These are phyloP conservation scores for Amniataba percoides DNA, from an alignment of 2,797 vertebrate species.

Conservation along the genomic window DNA sequence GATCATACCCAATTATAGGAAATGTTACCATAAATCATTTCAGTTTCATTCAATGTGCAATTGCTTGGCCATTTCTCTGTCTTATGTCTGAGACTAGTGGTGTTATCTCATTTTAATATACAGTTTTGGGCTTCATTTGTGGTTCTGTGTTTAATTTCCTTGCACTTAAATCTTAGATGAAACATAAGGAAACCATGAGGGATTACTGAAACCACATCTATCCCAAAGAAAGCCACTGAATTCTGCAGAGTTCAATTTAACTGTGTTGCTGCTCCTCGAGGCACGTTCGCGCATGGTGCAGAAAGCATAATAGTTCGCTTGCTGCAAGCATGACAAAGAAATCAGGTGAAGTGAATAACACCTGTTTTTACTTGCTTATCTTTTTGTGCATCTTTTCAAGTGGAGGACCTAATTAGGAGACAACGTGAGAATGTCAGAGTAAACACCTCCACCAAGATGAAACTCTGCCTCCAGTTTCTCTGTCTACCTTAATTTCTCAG, in stretches of 20 bases:
- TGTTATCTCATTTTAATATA: neutral
- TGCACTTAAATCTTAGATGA: neutral
- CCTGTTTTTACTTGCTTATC: slow-evolving; percentile 7
- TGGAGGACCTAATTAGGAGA: slow-evolving; percentile 60
- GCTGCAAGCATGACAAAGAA: slow-evolving; percentile 29
- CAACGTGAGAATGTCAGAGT: slow-evolving; percentile 31
- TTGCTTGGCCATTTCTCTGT: neutral
- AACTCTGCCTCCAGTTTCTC: slow-evolving; percentile 25
- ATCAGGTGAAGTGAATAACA: slow-evolving; percentile 43
- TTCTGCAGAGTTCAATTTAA: slow-evolving; percentile 21
- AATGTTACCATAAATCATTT: slow-evolving; percentile 36
- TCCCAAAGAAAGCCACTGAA: slow-evolving; percentile 9
- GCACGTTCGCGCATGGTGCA: neutral
- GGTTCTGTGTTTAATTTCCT: neutral
- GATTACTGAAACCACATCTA: slow-evolving; percentile 7
- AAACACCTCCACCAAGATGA: slow-evolving; percentile 41
- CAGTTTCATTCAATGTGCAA: slow-evolving; percentile 3
- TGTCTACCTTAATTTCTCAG: neutral
- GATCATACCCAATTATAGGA: slow-evolving; percentile 34
- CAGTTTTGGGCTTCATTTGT: neutral
- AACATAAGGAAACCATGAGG: neutral
- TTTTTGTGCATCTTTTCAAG: slow-evolving; percentile 18
- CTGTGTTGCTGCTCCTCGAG: slow-evolving; percentile 9
- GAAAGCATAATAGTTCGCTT: slow-evolving; percentile 6
- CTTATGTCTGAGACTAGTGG: neutral